Evolutionary conservation across 2,888 invertebrate genomes (phyloP), one percentile per base, ranked within the genome.

Genomic region (Taenaris catops): DNA sequence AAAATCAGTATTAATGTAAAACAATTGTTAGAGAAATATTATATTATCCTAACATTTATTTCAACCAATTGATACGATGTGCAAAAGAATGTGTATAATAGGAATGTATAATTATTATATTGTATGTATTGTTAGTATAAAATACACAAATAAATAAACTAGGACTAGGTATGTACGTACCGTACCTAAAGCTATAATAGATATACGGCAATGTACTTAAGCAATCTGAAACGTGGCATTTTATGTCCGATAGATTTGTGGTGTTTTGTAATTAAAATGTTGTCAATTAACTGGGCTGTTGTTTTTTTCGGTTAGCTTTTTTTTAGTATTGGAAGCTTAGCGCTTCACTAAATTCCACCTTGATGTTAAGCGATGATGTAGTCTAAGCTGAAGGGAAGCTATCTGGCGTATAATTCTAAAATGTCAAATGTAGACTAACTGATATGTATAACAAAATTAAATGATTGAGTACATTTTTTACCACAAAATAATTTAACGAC

Each of bases 211-310:
- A 70, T 73, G 81, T 83, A 81, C 76, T 80, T 83, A 83, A 75
- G 76, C 73, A 75, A 79, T 72, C 71, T 56, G 64, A 67, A 62
- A 69, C 55, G 67, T 59, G 79, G 53, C 79, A 80, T 79, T 72
- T 67, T 66, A 72, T 78, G 76, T 78, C 73, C 59, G 60, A 76
- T 81, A 80, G 73, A 81, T 74, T 84, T 84, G 83, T 84, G 86
- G 86, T 86, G 83, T 86, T 84, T 84, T 84, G 74, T 84, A 84
- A 84, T 81, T 81, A 86, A 84, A 84, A 86, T 80, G 83, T 86
- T 86, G 86, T 86, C 86, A 86, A 86, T 86, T 86, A 84, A 62
- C 38, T 34, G 44, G 50, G 61, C 61, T 55, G 58, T 63, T 58
- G 38, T 57, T 48, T 43, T 46, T 41, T 46, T 14, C 35, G n/a